Base-by-base conservation (phyloP, 2,888 invertebrate species). In the Hydropsyche betteni region DNA sequence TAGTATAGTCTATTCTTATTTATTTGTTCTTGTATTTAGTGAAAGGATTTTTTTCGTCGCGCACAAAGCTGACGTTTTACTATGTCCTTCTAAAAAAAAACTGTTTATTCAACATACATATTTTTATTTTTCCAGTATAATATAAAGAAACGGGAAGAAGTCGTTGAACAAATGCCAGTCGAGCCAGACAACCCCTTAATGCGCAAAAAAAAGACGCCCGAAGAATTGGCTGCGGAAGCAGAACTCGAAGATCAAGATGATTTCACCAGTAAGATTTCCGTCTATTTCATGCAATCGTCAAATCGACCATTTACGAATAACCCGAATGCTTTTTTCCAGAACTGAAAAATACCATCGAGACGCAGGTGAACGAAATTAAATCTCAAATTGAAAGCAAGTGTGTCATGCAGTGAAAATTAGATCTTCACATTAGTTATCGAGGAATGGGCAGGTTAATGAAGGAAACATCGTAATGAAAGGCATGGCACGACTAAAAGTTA, bases 151-250 rank as follows among this genome's bases (percentile, higher is more conserved):
- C 96, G 96, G 85, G 97, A 98, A 84, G 97, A 97, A 86, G 91
- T 95, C 81, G 93, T 94, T 82, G 94, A 94, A 83, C 91, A 92
- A 83, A 91, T 92, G 84, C 93, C 92, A 80, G 91, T 91, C 82
- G 95, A 95, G 86, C 95, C 95, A 80, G 95, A 94, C 82, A 96
- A 96, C 86, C 96, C 96, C 74, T 89, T 98, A 83, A 98, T 98
- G 93, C 93, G 98, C 86, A 97, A 97, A 91, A 98, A 98, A 90
- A 99, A 99, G 87, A 98, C 98, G 78, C 98, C 98, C 0, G 98
- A 98, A 85, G 98, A 98, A 85, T 87, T 99, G 82, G 98, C 98
- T 77, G 94, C 96, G 68, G 99, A 99, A 86, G 98, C 97, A 68
- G 97, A 97, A 86, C 94, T 94, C 73, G 96, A 94, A 85, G 96